Evolutionary conservation across 1,140 invertebrate species (phyloP).

Genomic region (Procambarus virginalis): DNA sequence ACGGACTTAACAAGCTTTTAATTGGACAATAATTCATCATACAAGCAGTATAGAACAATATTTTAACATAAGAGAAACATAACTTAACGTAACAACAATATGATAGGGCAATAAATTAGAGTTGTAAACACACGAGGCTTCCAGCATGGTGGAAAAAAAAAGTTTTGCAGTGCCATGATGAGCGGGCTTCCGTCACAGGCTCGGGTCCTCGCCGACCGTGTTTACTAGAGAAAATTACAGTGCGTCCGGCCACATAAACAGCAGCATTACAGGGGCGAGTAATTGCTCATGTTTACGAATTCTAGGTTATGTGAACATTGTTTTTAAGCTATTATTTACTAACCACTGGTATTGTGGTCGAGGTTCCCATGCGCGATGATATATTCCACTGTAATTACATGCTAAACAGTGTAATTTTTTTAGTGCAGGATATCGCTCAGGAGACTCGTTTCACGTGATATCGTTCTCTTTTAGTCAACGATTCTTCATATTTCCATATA

Average conservation of each 20-base stretch:
- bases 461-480: no score
- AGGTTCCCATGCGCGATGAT: no score
- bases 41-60: no score
- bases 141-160: no score
- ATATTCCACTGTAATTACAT: background rate
- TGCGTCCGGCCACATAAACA: background rate
- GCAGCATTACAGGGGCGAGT: background rate
- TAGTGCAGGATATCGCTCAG: background rate
- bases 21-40: no score
- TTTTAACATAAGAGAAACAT: no score
- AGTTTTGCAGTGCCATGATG: no score
- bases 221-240: background rate
- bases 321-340: background rate
- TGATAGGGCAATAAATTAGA: no score
- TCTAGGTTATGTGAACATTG: background rate
- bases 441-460: background rate
- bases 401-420: background rate
- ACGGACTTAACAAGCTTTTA: no score
- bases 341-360: background rate
- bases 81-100: no score
- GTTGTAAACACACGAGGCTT: no score
- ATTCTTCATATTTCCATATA: no score
- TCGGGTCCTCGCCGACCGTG: background rate
- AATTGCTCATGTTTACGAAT: background rate
- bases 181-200: background rate